Conservation (phyloP, 2,888 invertebrate species). For the Conus canariensis region DNA sequence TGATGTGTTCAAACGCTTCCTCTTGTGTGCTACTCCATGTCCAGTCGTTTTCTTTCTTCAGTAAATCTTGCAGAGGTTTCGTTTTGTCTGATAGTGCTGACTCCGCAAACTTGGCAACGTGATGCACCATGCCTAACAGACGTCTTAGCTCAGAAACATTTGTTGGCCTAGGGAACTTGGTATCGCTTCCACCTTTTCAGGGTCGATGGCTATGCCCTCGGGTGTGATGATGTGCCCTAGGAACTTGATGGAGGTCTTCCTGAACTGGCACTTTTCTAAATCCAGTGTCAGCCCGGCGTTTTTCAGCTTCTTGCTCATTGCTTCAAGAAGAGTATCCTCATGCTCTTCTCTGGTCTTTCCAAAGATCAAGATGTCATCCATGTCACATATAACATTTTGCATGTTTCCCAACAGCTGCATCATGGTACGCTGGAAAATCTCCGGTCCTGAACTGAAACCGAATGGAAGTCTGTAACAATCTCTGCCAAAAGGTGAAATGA, state of each 20-base stretch:
- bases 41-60: conserved; percentile 33
- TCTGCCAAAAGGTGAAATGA: background rate
- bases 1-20: too few relatives aligned
- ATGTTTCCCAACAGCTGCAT: background rate
- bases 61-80: conserved; percentile 17
- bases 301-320: background rate
- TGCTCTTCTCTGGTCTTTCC: background rate
- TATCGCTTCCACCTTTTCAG: conserved; percentile 32
- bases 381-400: background rate
- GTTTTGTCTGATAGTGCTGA: background rate
- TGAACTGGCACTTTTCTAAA: conserved; percentile 1
- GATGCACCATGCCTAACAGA: conserved; percentile 30
- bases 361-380: conserved; percentile 23
- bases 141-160: conserved; percentile 11
- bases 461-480: background rate
- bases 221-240: conserved; percentile 50
- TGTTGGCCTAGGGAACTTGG: background rate
- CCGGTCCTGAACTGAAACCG: background rate
- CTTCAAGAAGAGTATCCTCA: background rate
- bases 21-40: background rate
- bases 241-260: conserved; percentile 41
- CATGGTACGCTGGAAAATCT: conserved; percentile 28
- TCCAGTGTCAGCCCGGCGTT: background rate
- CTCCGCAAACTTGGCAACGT: conserved; percentile 33
- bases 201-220: conserved; percentile 27